Conservation (phyloP, 2,888 invertebrate species). For the Stictocephala bisonia region DNA sequence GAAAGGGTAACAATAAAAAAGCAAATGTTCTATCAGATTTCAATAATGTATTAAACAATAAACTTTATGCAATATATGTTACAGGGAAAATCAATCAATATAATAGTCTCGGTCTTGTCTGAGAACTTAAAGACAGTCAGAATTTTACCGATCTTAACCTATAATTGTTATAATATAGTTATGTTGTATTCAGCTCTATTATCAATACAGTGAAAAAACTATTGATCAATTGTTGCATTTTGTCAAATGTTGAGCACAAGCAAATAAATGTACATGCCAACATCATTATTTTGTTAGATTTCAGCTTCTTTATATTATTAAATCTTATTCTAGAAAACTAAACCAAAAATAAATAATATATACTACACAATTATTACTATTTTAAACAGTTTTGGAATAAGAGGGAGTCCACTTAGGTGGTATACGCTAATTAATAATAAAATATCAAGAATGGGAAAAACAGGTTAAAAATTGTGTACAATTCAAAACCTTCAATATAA, state of each 20-base stretch:
- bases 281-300: too few species aligned
- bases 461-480: too few species aligned
- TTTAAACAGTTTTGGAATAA: constrained; percentile 18
- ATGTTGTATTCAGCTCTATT: too few species aligned
- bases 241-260: constrained; percentile 14
- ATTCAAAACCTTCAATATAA: too few species aligned
- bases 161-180: too few species aligned
- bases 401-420: not conserved
- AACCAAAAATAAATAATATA: constrained; percentile 32
- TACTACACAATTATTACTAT: constrained; percentile 13
- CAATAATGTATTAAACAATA: constrained; percentile 34
- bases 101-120: constrained; percentile 10
- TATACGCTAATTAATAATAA: too few species aligned
- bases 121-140: too few species aligned
- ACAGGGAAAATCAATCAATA: constrained; percentile 27
- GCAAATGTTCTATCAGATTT: constrained; percentile 29
- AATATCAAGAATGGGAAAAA: too few species aligned
- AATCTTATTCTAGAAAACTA: too few species aligned
- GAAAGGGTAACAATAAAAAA: constrained; percentile 3
- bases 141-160: too few species aligned
- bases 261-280: too few species aligned
- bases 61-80: constrained; percentile 29
- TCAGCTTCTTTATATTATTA: too few species aligned
- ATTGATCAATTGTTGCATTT: constrained; percentile 23
- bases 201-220: constrained; percentile 10